Conservation (phyloP, 1,140 invertebrate species). For the Polypedilum vanderplanki region DNA sequence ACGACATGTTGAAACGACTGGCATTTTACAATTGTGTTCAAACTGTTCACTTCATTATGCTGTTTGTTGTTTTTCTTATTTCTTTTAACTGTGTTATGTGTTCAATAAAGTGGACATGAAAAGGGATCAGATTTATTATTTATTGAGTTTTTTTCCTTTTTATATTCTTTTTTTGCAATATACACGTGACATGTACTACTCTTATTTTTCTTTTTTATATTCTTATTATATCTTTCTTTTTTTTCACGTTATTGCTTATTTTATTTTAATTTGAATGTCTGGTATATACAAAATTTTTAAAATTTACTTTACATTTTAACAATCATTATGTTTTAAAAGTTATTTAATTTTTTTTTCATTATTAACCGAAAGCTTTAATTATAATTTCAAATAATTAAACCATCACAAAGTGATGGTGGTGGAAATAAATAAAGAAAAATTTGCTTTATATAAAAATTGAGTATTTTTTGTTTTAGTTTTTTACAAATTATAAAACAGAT, state of each 20-base stretch:
- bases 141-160: slow-evolving; percentile 4
- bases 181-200: slow-evolving; percentile 21
- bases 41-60: slow-evolving; percentile 18
- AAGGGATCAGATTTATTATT: slow-evolving; percentile 28
- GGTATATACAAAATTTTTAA: no score
- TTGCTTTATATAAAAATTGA: no score
- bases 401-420: no score
- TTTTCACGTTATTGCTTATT: not conserved
- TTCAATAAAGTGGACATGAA: slow-evolving; percentile 26
- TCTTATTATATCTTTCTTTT: not conserved
- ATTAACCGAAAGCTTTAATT: no score
- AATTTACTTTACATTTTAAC: no score
- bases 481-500: no score
- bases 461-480: no score
- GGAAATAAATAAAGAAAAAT: no score
- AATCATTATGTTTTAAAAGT: no score
- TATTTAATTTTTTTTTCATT: no score
- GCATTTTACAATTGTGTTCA: slow-evolving; percentile 13
- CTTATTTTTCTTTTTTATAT: not conserved
- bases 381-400: no score
- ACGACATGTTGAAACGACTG: slow-evolving; percentile 9
- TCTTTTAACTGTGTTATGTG: not conserved
- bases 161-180: not conserved
- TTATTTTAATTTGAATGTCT: no score
- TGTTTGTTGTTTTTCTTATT: not conserved